These are phyloP conservation scores for Anthoscopus minutus DNA, from an alignment of 2,113 vertebrate genomes.

Conservation along the genomic window DNA sequence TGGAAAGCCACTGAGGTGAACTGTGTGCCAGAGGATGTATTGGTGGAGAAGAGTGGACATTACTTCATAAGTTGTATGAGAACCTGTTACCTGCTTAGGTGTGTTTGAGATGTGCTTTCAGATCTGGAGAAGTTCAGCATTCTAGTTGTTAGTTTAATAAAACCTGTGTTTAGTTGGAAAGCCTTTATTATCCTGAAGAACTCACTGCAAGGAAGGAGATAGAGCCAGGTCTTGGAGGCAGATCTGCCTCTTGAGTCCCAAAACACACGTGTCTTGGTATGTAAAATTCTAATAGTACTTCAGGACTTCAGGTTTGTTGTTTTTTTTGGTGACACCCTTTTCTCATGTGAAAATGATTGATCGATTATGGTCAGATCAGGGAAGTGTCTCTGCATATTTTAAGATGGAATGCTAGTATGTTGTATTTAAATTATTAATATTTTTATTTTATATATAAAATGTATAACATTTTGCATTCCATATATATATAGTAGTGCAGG, in stretches of 20 bases:
- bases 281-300: neutral
- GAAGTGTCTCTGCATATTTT: neutral
- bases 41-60: neutral
- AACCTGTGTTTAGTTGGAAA: neutral
- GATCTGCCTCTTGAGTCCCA: neutral
- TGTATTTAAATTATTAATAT: neutral
- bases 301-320: neutral
- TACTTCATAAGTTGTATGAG: neutral
- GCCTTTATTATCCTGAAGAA: neutral
- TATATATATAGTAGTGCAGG: neutral
- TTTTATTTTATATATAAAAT: neutral
- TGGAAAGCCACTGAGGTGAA: neutral
- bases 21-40: neutral
- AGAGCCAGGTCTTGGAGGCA: too few relatives aligned
- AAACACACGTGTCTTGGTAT: neutral
- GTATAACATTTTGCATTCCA: neutral
- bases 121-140: neutral
- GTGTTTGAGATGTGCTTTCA: neutral
- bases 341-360: neutral
- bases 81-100: neutral
- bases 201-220: neutral
- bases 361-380: neutral
- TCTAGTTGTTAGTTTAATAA: neutral
- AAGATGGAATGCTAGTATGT: neutral
- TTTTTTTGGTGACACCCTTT: neutral